phyloP scores from a whole-genome alignment of 2,113 vertebrate species.

The Hypomesus transpacificus region DNA sequence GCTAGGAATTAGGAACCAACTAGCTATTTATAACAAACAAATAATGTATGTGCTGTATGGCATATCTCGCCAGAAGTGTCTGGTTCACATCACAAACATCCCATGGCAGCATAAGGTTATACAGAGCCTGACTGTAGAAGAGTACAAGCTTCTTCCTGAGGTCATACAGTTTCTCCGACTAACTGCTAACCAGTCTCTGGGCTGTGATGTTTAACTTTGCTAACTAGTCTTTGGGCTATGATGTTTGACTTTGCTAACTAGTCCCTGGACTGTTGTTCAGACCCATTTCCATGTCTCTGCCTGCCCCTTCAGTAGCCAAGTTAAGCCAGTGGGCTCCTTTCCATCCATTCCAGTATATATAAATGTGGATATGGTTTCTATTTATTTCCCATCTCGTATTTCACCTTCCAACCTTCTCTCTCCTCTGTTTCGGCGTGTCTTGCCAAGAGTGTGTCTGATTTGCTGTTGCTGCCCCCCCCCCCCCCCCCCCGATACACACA shows the following conservation, averaged over 20 bases:
- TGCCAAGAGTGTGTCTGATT: constrained; percentile 45
- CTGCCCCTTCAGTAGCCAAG: constrained; percentile 42
- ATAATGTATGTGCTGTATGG: too few relatives aligned
- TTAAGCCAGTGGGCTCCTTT: constrained; percentile 54
- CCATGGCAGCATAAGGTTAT: too few relatives aligned
- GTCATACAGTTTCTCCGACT: too few relatives aligned
- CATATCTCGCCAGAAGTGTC: too few relatives aligned
- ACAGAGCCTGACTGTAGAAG: too few relatives aligned
- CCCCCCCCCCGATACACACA: background rate
- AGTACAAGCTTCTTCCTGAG: too few relatives aligned
- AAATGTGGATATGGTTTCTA: constrained; percentile 56
- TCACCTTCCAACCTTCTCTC: constrained; percentile 61
- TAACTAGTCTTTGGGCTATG: background rate
- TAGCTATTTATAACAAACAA: too few relatives aligned
- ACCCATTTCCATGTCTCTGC: constrained; percentile 53
- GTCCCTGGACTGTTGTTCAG: background rate
- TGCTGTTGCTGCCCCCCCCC: background rate
- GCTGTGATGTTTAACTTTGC: background rate
- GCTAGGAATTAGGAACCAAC: too few relatives aligned
- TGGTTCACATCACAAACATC: too few relatives aligned
- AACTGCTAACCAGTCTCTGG: background rate
- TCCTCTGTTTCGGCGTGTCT: constrained; percentile 61
- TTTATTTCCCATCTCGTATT: constrained; percentile 66
- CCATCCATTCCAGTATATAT: constrained; percentile 58
- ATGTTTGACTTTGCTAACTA: background rate